Base-by-base conservation (phyloP, 2,888 invertebrate genomes). In the Drosophila crucigera region DNA sequence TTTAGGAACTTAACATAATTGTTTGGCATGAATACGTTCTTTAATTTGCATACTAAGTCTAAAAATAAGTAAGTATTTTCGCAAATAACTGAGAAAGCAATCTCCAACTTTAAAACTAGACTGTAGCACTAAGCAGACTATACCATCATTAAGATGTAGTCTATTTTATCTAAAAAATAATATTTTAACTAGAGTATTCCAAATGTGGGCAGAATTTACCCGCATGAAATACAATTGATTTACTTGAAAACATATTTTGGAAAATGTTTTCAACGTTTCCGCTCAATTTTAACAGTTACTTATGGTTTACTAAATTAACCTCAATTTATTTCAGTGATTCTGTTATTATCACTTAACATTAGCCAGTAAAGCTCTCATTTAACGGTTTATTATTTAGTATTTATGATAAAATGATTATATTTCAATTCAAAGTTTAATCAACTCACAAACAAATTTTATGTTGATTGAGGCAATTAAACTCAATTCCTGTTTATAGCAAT, bases 401-500 rank as follows among this genome's bases (percentile, higher is more conserved):
- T 47, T 16, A 14, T 22, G 43, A 43, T n/a, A 1, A 22, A 43
- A 22, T 10, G 6, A 1, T 22, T 3, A 22, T 37, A 37, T 37
- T 25, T 25, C 16, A n/a, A 39, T 47, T 47, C 11, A 2, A 25
- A 25, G 25, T 25, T 25, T 25, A 25, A 25, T 25, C 25, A 25
- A 25, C 25, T 25, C 25, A 25, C 25, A 25, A 25, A 25, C 25
- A 54, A 11, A 16, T 39, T 35, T 6, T 9, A 31, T 39, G 22
- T 73, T 49, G 74, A 31, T 19, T 43, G n/a, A 31, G 41, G 22
- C 41, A 76, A 60, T 28, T 43, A 35, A 33, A 30, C 41, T 31
- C 47, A 37, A 49, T 39, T 30, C 30, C 53, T 4, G 35, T 11
- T n/a, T 53, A 11, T 52, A 33, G 16, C 55, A 59, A 30, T 30